Base-by-base conservation (phyloP, 2,888 invertebrate genomes). In the Chesias legatella region DNA sequence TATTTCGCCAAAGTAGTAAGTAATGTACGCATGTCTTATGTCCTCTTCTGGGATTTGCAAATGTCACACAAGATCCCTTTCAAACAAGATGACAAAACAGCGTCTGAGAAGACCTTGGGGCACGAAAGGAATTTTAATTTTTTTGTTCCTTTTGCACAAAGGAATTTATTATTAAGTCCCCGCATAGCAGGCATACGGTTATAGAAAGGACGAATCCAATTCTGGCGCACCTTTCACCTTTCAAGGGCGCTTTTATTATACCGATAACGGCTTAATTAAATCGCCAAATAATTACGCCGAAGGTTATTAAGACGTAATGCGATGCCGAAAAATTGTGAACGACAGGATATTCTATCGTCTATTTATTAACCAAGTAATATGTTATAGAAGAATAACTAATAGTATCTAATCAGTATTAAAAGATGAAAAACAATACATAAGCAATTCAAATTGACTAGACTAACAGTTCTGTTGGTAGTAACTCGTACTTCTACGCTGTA, bases 91-190 rank as follows among this genome's bases (percentile, higher is more conserved):
- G 77, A 75, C 76, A 72, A 76, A 79, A 80, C 74, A 79, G 75
- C 71, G 69, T 63, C 55, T 59, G 65, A 68, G 69, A 67, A 73
- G 70, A 61, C 63, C 67, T 48, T 41, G 67, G 60, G 58, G 76
- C 82, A 74, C 63, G 82, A 60, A 67, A 73, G 68, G 79, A 82
- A 83, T 84, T 82, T 77, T 75, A 79, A 83, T 81, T 80, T 79
- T 17, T 77, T 77, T 73, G 71, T 73, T 79, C 76, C 73, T 76
- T 77, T 74, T 68, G 58, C 69, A 75, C 77, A 79, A 79, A 79
- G 73, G 77, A 81, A 84, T 81, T 79, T 79, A 78, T 80, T 80
- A 80, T 83, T 76, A 80, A 74, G 74, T 67, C 61, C 61, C 49
- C 66, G 67, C 71, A 75, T 75, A 73, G 72, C 66, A 63, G 58